These are phyloP conservation scores for Helarctos malayanus DNA, from an alignment of 2,797 vertebrate genomes.

Conservation along the genomic window DNA sequence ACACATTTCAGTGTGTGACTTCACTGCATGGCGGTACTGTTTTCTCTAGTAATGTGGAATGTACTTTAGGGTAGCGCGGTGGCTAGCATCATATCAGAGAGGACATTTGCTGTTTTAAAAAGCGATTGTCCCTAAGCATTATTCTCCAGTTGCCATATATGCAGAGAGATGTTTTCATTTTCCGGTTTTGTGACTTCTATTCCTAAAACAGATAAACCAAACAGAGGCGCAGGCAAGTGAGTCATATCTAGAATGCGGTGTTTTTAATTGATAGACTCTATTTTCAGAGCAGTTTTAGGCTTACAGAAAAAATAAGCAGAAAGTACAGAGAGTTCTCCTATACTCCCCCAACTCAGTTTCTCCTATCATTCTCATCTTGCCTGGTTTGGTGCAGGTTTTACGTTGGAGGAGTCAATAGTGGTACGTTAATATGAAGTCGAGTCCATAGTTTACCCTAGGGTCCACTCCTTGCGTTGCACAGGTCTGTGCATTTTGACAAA, in stretches of 20 bases:
- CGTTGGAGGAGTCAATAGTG: background rate
- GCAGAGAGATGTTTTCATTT: background rate
- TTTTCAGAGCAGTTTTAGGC: background rate
- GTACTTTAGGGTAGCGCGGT: background rate
- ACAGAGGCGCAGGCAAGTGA: background rate
- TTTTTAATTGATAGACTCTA: background rate
- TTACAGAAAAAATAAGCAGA: conserved; percentile 7
- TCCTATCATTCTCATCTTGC: background rate
- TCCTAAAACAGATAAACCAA: background rate
- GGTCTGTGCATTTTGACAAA: background rate
- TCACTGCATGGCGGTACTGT: background rate
- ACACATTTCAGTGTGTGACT: background rate
- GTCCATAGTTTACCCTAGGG: background rate
- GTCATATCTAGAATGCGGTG: background rate
- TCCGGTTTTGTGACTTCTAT: background rate
- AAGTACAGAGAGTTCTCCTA: background rate
- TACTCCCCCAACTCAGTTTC: background rate
- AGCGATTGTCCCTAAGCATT: background rate
- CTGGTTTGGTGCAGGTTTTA: background rate
- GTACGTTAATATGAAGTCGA: background rate
- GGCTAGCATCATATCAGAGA: background rate
- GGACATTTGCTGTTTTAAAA: background rate
- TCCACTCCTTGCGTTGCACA: background rate
- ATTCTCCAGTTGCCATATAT: background rate
- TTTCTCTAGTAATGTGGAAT: background rate